Base-by-base conservation (phyloP, 1,140 invertebrate species). In the Bombus sibiricus region DNA sequence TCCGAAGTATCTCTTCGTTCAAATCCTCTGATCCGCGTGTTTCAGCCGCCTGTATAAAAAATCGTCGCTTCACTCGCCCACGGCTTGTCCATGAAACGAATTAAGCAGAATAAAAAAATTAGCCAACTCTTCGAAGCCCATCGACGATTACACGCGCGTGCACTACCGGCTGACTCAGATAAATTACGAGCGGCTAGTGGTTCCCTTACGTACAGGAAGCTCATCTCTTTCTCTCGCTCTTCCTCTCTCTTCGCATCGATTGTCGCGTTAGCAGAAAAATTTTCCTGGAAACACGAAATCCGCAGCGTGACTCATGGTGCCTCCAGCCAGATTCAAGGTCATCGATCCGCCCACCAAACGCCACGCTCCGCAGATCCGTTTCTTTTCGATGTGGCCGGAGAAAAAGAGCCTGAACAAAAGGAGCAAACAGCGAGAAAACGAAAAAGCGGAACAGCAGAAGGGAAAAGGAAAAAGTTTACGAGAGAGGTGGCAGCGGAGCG, bases 271-370 rank as follows among this genome's bases (percentile, higher is more conserved):
- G 73, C 76, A 82, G n/a, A 81, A 91, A 89, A 90, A 83, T 85
- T 88, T 86, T 86, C 85, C 79, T 86, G 81, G 71, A 86, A 88
- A 86, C 72, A 13, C 82, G 87, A 81, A 57, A 89, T 85, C 79
- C 79, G 88, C 82, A 76, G 68, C 37, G 43, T 88, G 85, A 91
- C 81, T 90, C 87, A 90, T 66, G 74, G 74, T 66, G 66, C 68
- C 82, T 85, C 79, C 77, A 62, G 37, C 88, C 62, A 89, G 85
- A 90, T 90, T 79, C 89, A 89, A 91, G 89, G 87, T 87, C 87
- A 84, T 81, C 85, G 76, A 81, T 90, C 85, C 79, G 88, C 89
- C 86, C 89, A 89, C 86, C 41, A 18, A 78, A 69, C 76, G 47
- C 41, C 66, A 18, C 57, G 28, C 43, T 85, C 32, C 34, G 25